Conservation (phyloP, 2,888 invertebrate species). For the Synergus laeviventris region DNA sequence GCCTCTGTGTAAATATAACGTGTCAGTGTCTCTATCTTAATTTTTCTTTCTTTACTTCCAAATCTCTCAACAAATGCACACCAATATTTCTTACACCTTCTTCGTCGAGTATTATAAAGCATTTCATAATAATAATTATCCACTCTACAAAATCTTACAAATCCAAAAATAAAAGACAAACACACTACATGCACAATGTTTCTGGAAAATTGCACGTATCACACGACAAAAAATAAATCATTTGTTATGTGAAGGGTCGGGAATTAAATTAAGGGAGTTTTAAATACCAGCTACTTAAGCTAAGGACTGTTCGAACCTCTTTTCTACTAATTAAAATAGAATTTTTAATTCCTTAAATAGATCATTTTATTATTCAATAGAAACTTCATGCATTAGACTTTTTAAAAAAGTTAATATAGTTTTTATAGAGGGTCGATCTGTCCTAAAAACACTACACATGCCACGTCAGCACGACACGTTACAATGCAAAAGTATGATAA, state of each 20-base stretch:
- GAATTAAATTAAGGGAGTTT: slow-evolving; percentile 56
- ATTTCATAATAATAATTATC: slow-evolving; percentile 38
- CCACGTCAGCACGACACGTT: slow-evolving; percentile 63
- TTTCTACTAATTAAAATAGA: not conserved
- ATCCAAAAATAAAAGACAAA: slow-evolving; percentile 44
- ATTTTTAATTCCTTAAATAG: not conserved
- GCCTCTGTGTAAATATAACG: slow-evolving; percentile 44
- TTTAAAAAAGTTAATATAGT: not conserved
- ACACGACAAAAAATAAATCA: slow-evolving; percentile 49
- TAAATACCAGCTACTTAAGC: slow-evolving; percentile 66
- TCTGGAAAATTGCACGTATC: slow-evolving; percentile 48
- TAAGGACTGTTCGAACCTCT: slow-evolving; percentile 51
- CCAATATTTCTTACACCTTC: slow-evolving; percentile 30
- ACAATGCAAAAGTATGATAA: slow-evolving; percentile 63
- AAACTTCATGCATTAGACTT: not conserved
- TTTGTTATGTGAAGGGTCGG: slow-evolving; percentile 43
- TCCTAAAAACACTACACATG: slow-evolving; percentile 64
- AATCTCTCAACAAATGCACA: slow-evolving; percentile 31
- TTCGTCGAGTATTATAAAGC: slow-evolving; percentile 41
- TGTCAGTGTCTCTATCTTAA: slow-evolving; percentile 48
- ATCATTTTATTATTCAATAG: not conserved
- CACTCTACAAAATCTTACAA: slow-evolving; percentile 35
- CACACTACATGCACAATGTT: slow-evolving; percentile 64
- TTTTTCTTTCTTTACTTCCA: slow-evolving; percentile 36
- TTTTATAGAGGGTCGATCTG: slow-evolving; percentile 37